Evolutionary conservation across 2,888 invertebrate genomes (phyloP).

Genomic region (Germaria angustata): DNA sequence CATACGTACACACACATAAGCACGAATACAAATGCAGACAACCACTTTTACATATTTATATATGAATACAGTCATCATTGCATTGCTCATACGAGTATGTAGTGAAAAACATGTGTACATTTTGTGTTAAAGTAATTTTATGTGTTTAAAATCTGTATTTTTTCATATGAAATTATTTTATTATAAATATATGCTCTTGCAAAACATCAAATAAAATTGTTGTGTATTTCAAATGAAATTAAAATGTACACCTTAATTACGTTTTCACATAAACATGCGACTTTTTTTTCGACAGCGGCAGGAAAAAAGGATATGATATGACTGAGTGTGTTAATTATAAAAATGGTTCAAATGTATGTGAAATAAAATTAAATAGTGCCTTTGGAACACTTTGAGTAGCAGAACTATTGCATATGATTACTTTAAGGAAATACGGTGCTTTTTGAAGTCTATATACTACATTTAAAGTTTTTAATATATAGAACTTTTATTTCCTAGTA

Average conservation of each 20-base stretch:
- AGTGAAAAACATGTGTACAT: background rate
- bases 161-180: background rate
- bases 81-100: background rate
- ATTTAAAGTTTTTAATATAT: too few relatives aligned
- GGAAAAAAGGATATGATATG: background rate
- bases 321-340: background rate
- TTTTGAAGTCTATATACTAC: too few relatives aligned
- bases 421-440: background rate
- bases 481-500: too few relatives aligned
- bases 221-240: constrained; percentile 18
- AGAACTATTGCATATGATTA: constrained; percentile 35
- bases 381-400: background rate
- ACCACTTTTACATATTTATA: background rate
- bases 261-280: background rate
- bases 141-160: background rate
- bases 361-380: background rate
- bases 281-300: background rate
- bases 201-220: background rate
- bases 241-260: constrained; percentile 1
- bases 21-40: background rate
- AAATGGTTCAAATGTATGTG: background rate
- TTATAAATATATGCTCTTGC: background rate
- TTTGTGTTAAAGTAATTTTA: constrained; percentile 18
- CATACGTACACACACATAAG: background rate
- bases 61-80: background rate